Evolutionary conservation across 2,113 vertebrate genomes (phyloP).

Genomic region (Sturnira hondurensis): DNA sequence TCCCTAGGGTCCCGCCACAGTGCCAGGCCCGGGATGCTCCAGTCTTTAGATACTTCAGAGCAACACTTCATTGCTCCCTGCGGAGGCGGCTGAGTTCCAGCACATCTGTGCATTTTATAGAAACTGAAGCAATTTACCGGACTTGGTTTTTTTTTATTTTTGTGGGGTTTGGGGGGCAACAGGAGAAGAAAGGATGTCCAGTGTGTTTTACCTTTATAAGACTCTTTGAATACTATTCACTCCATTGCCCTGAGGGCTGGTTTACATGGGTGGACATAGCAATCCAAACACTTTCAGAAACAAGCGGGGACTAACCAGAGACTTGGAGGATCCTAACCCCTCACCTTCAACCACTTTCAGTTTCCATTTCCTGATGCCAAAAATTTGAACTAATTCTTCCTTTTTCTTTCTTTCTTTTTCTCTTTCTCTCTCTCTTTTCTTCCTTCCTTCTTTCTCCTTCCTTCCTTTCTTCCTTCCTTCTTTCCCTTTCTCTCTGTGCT

Average conservation of each 20-base stretch:
- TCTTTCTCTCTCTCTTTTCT: no score
- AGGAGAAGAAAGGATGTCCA: neutral
- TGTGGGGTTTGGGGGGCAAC: neutral
- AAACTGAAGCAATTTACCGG: neutral
- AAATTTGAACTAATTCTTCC: neutral
- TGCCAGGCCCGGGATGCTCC: neutral
- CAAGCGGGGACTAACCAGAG: neutral
- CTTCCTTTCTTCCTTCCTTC: neutral
- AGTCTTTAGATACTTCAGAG: slow-evolving; percentile 35
- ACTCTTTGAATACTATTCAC: neutral
- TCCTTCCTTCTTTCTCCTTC: neutral
- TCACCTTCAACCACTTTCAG: neutral
- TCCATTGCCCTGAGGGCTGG: neutral
- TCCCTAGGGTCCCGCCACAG: slow-evolving; percentile 14
- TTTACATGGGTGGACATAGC: neutral
- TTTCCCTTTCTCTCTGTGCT: neutral
- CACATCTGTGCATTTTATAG: slow-evolving; percentile 55
- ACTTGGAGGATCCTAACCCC: neutral
- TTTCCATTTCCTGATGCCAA: neutral
- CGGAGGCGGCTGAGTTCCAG: slow-evolving; percentile 15
- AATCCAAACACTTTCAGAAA: neutral
- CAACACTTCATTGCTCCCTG: neutral
- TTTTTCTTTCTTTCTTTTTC: neutral
- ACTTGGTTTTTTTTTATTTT: neutral
- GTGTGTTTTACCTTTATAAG: neutral